phyloP scores from a whole-genome alignment of 2,797 vertebrate species.

The Chelidonichthys spinosus region DNA sequence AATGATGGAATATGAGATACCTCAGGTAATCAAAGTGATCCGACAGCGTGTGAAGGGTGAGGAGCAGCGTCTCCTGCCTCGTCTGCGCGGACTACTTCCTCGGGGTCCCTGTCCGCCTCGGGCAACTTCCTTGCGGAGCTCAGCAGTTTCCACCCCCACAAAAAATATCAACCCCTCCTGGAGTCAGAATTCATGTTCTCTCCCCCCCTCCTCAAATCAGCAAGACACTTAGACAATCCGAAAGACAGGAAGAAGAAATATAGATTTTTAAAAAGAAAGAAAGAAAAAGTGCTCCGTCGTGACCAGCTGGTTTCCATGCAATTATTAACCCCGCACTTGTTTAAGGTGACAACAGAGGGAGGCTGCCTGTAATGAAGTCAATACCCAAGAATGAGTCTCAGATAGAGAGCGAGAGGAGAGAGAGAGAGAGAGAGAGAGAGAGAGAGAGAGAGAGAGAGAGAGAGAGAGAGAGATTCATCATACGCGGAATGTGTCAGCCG shows the following conservation, averaged over 20 bases:
- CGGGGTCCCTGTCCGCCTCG: conserved; percentile 66
- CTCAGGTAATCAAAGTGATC: conserved; percentile 51
- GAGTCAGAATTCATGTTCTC: neutral
- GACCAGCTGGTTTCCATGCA: conserved; percentile 24
- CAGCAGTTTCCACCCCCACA: conserved; percentile 69
- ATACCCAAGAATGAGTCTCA: conserved; percentile 64
- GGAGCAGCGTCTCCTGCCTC: conserved; percentile 49
- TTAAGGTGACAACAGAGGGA: conserved; percentile 59
- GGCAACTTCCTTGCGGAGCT: conserved; percentile 83
- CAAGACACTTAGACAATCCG: conserved; percentile 40
- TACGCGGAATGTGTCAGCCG: conserved; percentile 38
- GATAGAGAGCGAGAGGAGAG: conserved; percentile 20
- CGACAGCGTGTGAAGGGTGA: conserved; percentile 28
- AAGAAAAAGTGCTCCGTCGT: conserved; percentile 49
- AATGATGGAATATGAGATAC: conserved; percentile 39
- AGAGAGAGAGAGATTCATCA: conserved; percentile 56
- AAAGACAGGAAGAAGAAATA: neutral
- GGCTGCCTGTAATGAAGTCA: conserved; percentile 64
- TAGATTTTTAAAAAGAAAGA: neutral
- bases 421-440: conserved; percentile 2
- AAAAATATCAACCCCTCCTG: conserved; percentile 41
- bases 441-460: conserved; percentile 2
- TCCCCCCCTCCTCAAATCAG: conserved; percentile 9
- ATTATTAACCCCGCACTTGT: conserved; percentile 56
- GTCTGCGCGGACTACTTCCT: conserved; percentile 48